Percentiles rank a stretch among this genome's conserved stretches.
Conservation (phyloP, 2,888 invertebrate species). For the Gortyna flavago region DNA sequence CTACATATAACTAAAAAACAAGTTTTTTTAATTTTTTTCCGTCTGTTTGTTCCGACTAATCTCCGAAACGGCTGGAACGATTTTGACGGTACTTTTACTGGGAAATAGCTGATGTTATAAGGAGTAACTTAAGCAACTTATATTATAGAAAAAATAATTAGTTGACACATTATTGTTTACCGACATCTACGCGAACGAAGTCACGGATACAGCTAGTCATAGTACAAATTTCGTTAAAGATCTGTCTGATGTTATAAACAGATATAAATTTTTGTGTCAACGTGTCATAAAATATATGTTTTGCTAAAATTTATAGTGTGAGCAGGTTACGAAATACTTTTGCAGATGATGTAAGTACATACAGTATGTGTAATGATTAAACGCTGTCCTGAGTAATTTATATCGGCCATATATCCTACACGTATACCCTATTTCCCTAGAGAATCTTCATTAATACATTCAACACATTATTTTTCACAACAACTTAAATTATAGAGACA, state of each 20-base stretch:
- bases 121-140: not conserved
- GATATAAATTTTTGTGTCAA: constrained; percentile 28
- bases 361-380: constrained; percentile 14
- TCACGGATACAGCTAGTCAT: not conserved
- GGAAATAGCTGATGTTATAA: not conserved
- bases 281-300: constrained; percentile 20
- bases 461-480: constrained; percentile 60
- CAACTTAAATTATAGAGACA: constrained; percentile 71
- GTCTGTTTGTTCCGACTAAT: not conserved
- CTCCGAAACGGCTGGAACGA: not conserved
- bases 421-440: constrained; percentile 7
- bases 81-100: not conserved
- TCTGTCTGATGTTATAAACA: constrained; percentile 6
- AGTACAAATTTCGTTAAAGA: not conserved
- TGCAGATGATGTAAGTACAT: constrained; percentile 1
- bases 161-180: not conserved
- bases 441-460: constrained; percentile 35
- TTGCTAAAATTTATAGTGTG: constrained; percentile 30
- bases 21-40: not conserved
- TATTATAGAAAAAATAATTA: not conserved
- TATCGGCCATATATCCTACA: not conserved
- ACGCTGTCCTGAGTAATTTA: constrained; percentile 3
- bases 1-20: not conserved
- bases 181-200: not conserved
- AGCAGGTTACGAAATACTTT: constrained; percentile 26